These are phyloP conservation scores for Austrofundulus limnaeus DNA, from an alignment of 2,113 vertebrate species.

Conservation along the genomic window DNA sequence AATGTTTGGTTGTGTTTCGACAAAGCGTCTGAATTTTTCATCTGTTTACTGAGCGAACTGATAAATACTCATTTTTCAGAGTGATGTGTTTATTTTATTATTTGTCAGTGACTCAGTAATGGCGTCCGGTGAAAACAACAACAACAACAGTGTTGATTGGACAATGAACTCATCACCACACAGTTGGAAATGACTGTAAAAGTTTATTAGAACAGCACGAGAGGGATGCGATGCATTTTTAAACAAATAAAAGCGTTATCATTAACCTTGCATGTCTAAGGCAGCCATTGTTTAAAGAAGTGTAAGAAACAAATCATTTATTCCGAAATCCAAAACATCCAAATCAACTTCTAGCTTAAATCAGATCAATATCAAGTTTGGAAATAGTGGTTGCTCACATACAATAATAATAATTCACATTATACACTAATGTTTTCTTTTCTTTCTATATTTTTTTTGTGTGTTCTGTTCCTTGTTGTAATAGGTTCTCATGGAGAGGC, in stretches of 20 bases:
- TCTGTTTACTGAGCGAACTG: background rate
- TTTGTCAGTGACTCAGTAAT: background rate
- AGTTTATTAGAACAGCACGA: no score
- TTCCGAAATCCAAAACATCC: conserved; percentile 53
- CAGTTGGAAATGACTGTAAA: no score
- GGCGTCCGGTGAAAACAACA: background rate
- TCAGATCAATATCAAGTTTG: no score
- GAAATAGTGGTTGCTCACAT: no score
- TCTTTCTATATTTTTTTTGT: background rate
- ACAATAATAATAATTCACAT: conserved; percentile 4
- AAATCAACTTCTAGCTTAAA: no score
- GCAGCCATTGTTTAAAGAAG: conserved; percentile 55
- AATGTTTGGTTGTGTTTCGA: background rate
- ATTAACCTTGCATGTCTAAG: background rate
- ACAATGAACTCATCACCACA: background rate
- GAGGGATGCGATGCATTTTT: conserved; percentile 10
- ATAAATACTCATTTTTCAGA: background rate
- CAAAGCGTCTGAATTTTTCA: no score
- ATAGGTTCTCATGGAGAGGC: conserved; percentile 67
- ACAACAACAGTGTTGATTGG: background rate
- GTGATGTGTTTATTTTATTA: background rate
- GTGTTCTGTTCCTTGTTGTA: conserved; percentile 72
- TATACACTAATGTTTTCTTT: conserved; percentile 3
- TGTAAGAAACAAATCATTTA: no score
- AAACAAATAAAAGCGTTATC: conserved; percentile 13